A percentile compares a stretch with the other conserved stretches of the same genome.
Evolutionary conservation across 2,113 vertebrate species (phyloP).

Genomic region (Carlito syrichta): DNA sequence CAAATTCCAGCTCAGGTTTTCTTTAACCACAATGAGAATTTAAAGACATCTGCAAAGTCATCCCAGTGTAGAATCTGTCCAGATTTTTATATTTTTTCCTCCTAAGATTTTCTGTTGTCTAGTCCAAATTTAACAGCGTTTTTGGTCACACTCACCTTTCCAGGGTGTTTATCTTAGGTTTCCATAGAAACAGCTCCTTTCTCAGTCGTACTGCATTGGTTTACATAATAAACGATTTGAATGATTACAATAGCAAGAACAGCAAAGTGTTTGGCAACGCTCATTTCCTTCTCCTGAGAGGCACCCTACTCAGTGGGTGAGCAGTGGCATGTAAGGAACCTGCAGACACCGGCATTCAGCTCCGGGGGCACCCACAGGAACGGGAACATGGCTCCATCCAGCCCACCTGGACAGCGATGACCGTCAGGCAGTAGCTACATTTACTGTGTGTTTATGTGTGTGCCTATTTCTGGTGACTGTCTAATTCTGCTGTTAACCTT

Average conservation of each 20-base stretch:
- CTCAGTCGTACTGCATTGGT: neutral
- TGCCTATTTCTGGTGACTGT: neutral
- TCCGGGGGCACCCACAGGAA: neutral
- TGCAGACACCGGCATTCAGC: neutral
- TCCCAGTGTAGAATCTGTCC: neutral
- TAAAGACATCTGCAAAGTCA: neutral
- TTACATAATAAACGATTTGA: neutral
- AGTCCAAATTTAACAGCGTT: neutral
- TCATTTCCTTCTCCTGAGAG: neutral
- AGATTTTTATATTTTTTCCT: neutral
- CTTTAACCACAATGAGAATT: neutral
- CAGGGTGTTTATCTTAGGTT: neutral
- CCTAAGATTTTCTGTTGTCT: neutral
- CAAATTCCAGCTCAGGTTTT: neutral
- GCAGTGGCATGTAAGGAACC: neutral
- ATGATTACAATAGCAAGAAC: neutral
- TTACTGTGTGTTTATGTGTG: too few relatives aligned
- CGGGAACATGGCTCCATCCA: neutral
- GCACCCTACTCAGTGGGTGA: neutral
- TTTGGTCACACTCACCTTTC: neutral
- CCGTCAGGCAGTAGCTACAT: neutral
- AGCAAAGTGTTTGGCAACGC: neutral
- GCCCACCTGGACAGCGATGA: neutral
- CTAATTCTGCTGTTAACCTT: neutral
- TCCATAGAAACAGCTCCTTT: neutral